Percentiles rank a stretch among this genome's conserved stretches.
Evolutionary conservation across 2,888 invertebrate species (phyloP).

Genomic region (Eristalis intricaria): DNA sequence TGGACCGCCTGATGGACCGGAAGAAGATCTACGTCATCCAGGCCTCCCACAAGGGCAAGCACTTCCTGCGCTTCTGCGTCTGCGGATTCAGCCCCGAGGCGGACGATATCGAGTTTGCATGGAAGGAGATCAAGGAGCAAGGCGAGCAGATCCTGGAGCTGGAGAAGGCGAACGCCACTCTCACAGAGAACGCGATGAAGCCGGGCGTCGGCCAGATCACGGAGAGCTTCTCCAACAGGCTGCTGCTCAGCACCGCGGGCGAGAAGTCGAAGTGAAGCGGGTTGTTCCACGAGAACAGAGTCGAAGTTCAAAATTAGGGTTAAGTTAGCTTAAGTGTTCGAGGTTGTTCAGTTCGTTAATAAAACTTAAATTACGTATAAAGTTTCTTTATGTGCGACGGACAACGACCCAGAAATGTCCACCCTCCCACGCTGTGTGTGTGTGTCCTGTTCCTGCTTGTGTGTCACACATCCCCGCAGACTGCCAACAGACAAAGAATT

Average conservation of each 20-base stretch:
- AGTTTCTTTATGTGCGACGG: background rate
- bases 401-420: no score
- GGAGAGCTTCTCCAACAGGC: constrained; percentile 22
- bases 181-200: constrained; percentile 5
- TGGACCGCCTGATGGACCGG: constrained; percentile 88
- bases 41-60: constrained; percentile 86
- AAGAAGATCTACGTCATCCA: constrained; percentile 92
- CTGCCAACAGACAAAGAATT: background rate
- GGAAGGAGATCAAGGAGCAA: constrained; percentile 86
- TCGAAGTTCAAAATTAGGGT: background rate
- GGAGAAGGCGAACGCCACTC: background rate
- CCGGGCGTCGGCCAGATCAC: constrained; percentile 31
- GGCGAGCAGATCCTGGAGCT: constrained; percentile 79
- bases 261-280: constrained; percentile 43
- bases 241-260: constrained; percentile 10
- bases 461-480: background rate
- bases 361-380: background rate
- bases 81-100: constrained; percentile 88
- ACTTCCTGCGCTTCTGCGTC: constrained; percentile 90
- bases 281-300: background rate
- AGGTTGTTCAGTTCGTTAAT: background rate
- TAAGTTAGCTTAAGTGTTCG: background rate
- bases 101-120: constrained; percentile 88
- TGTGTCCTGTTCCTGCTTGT: no score
- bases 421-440: no score